Evolutionary conservation across 2,797 vertebrate species (phyloP), one percentile per base, ranked within the genome.

Genomic region (Lacerta bilineata): DNA sequence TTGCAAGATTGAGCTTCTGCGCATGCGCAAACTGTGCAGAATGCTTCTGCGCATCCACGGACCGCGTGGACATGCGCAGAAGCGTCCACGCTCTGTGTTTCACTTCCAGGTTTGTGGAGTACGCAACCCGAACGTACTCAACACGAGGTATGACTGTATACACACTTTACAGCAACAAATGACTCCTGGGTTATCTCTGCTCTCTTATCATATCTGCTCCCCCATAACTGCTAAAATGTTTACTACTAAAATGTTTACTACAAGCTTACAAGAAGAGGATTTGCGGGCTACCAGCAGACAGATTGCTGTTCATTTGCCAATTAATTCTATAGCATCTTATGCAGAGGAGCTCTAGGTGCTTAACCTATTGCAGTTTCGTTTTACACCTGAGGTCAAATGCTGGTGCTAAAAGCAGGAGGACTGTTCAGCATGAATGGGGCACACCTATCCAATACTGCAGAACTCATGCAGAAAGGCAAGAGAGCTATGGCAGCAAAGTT

Each of bases 231-330:
- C 27, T 90, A 43, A 85, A 71, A 64, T 33, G 25, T 72, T 66
- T 85, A 80, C 23, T 27, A 50, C 39, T 90, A 43, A 85, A 71
- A 64, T 27, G 25, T 72, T 66, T 85, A 80, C 41, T 75, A 20
- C 15, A 55, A 23, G 43, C 43, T 81, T 46, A 68, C 29, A 66
- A 50, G 59, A 81, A 68, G 9, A 85, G 13, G 27, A n/a, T 5
- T 68, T 76, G 41, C 29, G 13, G 23, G 17, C 36, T 83, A 82
- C 20, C 55, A 33, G 27, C 27, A 39, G 55, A 46, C 29, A 79
- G 20, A 50, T 36, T 25, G 17, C 4, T 74, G 25, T 77, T 55
- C 61, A 59, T 81, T 41, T 81, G 29, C 46, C 69, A 69, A 80
- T 9, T 10, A 36, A 69, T 55, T 29, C 18, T 72, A 61, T 5